phyloP scores from a whole-genome alignment of 2,888 invertebrate species.

The Megaustenia siamemsis region DNA sequence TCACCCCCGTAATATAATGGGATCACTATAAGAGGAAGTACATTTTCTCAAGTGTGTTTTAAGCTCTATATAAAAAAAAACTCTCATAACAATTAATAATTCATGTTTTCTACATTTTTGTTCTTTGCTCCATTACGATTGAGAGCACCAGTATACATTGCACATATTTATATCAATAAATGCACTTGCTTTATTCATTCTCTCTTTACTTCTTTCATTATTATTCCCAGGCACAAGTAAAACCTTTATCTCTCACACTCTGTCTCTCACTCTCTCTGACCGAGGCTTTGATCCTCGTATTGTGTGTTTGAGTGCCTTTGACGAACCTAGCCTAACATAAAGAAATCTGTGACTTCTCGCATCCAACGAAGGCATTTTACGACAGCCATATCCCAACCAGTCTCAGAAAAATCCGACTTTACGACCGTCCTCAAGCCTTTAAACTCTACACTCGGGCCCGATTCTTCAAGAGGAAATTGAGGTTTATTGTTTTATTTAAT shows the following conservation, averaged over 20 bases:
- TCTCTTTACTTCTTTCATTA: background rate
- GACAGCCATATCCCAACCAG: constrained; percentile 40
- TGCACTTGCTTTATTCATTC: background rate
- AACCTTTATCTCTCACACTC: background rate
- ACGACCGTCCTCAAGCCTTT: constrained; percentile 31
- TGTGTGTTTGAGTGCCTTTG: background rate
- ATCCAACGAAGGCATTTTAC: constrained; percentile 28
- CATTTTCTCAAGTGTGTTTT: no score
- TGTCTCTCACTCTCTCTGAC: background rate
- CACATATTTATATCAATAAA: no score
- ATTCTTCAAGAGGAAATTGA: constrained; percentile 1
- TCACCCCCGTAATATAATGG: no score
- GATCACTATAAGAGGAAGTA: no score
- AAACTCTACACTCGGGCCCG: constrained; percentile 29
- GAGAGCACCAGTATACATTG: no score
- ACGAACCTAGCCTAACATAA: background rate
- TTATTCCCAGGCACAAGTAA: background rate
- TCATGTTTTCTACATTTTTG: no score
- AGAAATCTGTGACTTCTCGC: background rate
- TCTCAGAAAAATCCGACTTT: constrained; percentile 18
- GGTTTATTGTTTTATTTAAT: constrained; percentile 50
- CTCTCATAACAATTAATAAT: no score
- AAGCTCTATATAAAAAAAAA: no score
- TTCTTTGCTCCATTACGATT: no score
- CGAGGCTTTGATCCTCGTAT: background rate